These are phyloP conservation scores for Eristalinus aeneus DNA, from an alignment of 2,888 invertebrate species.

Conservation along the genomic window DNA sequence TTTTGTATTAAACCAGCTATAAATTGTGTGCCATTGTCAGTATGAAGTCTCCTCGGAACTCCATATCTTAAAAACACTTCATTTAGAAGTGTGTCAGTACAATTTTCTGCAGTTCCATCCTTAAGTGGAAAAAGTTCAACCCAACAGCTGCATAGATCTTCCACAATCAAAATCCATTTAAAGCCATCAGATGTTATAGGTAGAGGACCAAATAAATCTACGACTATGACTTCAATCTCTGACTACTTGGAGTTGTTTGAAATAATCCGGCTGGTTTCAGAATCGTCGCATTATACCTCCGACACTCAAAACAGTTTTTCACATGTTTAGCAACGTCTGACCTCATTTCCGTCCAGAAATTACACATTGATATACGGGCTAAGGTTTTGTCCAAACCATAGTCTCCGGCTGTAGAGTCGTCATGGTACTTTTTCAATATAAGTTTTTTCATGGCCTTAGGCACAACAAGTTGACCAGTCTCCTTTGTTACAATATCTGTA, in stretches of 20 bases:
- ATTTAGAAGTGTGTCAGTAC: constrained; percentile 71
- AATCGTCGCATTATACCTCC: constrained; percentile 15
- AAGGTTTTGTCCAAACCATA: background rate
- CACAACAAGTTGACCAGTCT: background rate
- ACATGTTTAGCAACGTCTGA: background rate
- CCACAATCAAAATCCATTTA: constrained; percentile 72
- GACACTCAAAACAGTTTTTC: background rate
- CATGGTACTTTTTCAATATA: background rate
- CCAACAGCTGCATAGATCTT: constrained; percentile 71
- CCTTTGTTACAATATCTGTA: background rate
- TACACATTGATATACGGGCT: background rate
- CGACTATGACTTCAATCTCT: constrained; percentile 10
- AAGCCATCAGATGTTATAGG: constrained; percentile 8
- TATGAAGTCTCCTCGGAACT: constrained; percentile 74
- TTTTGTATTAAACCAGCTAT: constrained; percentile 76
- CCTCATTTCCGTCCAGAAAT: constrained; percentile 28
- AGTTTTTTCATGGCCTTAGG: background rate
- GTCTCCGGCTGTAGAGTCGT: constrained; percentile 8
- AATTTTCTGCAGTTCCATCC: constrained; percentile 72
- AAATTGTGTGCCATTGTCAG: constrained; percentile 77
- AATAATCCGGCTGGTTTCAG: constrained; percentile 41
- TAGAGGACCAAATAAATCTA: constrained; percentile 30
- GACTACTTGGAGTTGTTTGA: constrained; percentile 18
- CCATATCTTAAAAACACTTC: constrained; percentile 78
- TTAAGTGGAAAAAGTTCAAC: constrained; percentile 74